A percentile compares a stretch with the other conserved stretches of the same genome.
These are phyloP conservation scores for Tethea ocularis DNA, from an alignment of 2,888 invertebrate genomes.

Conservation along the genomic window DNA sequence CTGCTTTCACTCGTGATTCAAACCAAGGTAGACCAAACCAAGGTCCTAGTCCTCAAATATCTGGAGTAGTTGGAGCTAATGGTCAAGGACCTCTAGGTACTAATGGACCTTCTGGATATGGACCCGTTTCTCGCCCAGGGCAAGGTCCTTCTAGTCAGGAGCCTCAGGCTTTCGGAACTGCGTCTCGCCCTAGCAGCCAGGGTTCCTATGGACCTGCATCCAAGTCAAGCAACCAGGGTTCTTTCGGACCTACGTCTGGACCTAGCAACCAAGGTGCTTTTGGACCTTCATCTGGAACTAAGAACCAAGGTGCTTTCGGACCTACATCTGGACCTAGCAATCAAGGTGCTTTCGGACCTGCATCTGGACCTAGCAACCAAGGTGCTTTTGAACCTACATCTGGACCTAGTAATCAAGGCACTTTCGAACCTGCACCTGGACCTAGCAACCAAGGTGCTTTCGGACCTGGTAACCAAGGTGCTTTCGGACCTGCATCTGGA, in stretches of 20 bases:
- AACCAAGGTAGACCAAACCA: slow-evolving; percentile 1
- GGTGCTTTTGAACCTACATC: slow-evolving; percentile 23
- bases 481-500: slow-evolving; percentile 26
- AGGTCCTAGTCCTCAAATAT: background rate
- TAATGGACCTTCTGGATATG: slow-evolving; percentile 8
- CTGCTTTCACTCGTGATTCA: slow-evolving; percentile 14
- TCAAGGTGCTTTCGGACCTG: slow-evolving; percentile 10
- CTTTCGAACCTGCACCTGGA: slow-evolving; percentile 18
- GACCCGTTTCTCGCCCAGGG: background rate
- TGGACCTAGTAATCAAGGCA: slow-evolving; percentile 9
- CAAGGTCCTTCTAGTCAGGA: too few species aligned
- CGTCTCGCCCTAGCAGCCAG: background rate
- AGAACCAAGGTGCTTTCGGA: slow-evolving; percentile 18
- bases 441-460: slow-evolving; percentile 22
- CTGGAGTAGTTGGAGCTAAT: background rate
- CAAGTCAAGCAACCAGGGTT: background rate
- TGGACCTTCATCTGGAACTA: slow-evolving; percentile 17
- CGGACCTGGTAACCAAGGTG: slow-evolving; percentile 17
- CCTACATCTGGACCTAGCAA: background rate
- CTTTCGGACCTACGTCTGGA: background rate
- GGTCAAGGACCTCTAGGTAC: slow-evolving; percentile 3
- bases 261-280: background rate
- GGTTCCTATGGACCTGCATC: background rate
- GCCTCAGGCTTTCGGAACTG: too few species aligned
- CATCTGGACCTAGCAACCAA: slow-evolving; percentile 21